Conservation (phyloP, 2,797 vertebrate genomes). For the Limosa lapponica region DNA sequence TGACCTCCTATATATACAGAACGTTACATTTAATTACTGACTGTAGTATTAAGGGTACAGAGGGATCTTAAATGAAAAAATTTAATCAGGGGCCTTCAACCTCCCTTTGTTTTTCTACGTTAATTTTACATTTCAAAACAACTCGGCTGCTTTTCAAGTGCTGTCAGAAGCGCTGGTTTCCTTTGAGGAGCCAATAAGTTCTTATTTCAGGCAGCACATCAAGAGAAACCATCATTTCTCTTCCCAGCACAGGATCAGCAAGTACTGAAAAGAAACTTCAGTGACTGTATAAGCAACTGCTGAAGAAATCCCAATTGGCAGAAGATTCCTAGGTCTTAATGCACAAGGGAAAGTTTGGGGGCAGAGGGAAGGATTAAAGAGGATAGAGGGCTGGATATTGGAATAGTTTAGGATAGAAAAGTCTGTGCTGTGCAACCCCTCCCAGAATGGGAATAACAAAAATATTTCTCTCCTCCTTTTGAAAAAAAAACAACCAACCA, state of each 20-base stretch:
- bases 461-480: not conserved
- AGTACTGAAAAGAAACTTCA: not conserved
- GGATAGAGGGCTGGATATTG: not conserved
- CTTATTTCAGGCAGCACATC: slow-evolving; percentile 12
- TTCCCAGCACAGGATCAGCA: not conserved
- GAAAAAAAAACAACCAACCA: not conserved
- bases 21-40: not conserved
- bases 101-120: not conserved
- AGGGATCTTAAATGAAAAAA: not conserved
- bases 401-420: not conserved
- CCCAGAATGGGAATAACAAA: not conserved
- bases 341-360: not conserved
- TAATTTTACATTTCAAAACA: slow-evolving; percentile 46
- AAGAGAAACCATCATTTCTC: not conserved
- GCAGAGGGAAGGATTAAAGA: not conserved
- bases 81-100: not conserved
- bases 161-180: slow-evolving; percentile 12
- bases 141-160: not conserved
- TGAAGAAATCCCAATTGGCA: not conserved
- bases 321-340: not conserved
- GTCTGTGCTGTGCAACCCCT: not conserved
- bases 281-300: not conserved
- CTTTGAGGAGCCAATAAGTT: not conserved
- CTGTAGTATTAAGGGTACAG: not conserved
- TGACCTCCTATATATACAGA: not conserved